Conservation (phyloP, 2,797 vertebrate species). For the Cryptoprocta ferox region DNA sequence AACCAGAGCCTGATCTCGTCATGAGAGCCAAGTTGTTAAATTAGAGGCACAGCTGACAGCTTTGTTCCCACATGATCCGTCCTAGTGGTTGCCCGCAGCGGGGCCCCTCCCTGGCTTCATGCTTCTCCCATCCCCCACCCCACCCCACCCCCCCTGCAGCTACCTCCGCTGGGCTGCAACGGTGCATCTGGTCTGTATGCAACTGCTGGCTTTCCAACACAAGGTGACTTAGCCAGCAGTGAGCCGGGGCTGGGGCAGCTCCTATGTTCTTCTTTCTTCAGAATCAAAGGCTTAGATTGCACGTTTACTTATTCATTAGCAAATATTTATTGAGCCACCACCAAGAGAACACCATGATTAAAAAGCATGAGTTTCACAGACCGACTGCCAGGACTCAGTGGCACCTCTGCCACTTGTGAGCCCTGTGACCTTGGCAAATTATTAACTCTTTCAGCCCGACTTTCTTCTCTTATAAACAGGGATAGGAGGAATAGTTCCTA, state of each 20-base stretch:
- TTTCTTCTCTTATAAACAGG: background rate
- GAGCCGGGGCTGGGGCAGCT: background rate
- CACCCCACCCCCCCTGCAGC: background rate
- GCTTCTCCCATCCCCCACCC: background rate
- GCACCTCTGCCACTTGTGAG: background rate
- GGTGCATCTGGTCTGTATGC: background rate
- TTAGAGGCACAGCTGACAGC: background rate
- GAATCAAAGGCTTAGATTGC: background rate
- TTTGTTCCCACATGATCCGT: background rate
- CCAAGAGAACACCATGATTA: background rate
- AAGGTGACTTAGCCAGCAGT: background rate
- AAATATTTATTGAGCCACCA: background rate
- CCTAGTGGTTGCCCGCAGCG: background rate
- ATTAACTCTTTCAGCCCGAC: background rate
- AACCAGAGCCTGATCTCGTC: background rate
- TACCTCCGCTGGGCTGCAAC: background rate
- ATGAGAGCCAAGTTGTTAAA: background rate
- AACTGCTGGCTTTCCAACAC: background rate
- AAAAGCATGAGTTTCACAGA: background rate
- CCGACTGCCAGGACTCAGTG: background rate
- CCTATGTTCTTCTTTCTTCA: background rate
- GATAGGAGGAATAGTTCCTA: no score
- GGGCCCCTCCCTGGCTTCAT: background rate
- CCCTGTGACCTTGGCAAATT: background rate
- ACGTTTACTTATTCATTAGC: conserved; percentile 23